Percentiles rank a stretch among this genome's conserved stretches.
phyloP scores from a whole-genome alignment of 1,140 invertebrate genomes.

The Paraescarpia echinospica region DNA sequence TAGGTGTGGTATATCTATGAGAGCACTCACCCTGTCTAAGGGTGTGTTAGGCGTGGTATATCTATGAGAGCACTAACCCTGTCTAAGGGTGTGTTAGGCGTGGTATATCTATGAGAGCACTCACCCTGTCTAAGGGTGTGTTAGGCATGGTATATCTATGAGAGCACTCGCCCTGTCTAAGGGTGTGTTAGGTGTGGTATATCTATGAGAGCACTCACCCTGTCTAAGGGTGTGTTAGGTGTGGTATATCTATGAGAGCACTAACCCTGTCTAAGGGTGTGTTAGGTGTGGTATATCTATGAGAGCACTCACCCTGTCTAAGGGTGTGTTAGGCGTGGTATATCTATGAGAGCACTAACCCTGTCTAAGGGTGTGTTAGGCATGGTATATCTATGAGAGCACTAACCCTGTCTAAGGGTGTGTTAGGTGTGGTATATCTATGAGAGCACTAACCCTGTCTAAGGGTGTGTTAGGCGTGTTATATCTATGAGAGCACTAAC shows the following conservation, averaged over 20 bases:
- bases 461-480: constrained; percentile 36
- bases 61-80: constrained; percentile 44
- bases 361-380: constrained; percentile 46
- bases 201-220: constrained; percentile 45
- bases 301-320: constrained; percentile 52
- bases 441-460: constrained; percentile 52
- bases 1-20: neutral
- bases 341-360: constrained; percentile 43
- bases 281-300: neutral
- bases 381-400: neutral
- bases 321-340: constrained; percentile 36
- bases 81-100: constrained; percentile 46
- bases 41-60: constrained; percentile 34
- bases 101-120: constrained; percentile 13
- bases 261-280: constrained; percentile 56
- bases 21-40: constrained; percentile 53
- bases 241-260: neutral
- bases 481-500: constrained; percentile 40
- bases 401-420: constrained; percentile 56
- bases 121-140: constrained; percentile 56
- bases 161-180: constrained; percentile 52
- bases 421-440: neutral
- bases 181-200: constrained; percentile 35
- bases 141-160: neutral
- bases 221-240: constrained; percentile 44